These are phyloP conservation scores for Cephalotes varians DNA, from an alignment of 2,888 invertebrate species.

Conservation along the genomic window DNA sequence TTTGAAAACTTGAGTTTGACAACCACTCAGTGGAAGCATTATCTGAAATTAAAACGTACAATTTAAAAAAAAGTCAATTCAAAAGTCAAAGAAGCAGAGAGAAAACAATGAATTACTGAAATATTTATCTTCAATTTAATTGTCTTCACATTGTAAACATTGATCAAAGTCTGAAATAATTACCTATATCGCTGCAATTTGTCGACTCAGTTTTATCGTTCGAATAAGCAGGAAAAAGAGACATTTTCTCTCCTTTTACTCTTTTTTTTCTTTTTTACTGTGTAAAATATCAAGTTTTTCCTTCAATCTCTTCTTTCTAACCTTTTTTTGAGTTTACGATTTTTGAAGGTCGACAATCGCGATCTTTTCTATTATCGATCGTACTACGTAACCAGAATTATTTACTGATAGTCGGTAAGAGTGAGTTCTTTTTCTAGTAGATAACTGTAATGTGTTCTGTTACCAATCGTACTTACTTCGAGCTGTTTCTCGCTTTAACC, in stretches of 20 bases:
- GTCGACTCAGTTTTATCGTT: constrained; percentile 33
- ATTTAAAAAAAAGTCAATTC: too few relatives aligned
- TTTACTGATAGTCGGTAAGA: neutral
- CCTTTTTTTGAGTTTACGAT: neutral
- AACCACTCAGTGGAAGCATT: constrained; percentile 73
- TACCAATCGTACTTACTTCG: neutral
- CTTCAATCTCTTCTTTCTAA: neutral
- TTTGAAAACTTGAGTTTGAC: constrained; percentile 85
- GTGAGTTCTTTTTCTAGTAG: neutral
- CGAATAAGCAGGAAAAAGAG: constrained; percentile 86
- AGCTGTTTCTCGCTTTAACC: neutral
- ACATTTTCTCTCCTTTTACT: constrained; percentile 78
- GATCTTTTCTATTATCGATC: too few relatives aligned
- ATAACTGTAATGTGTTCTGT: neutral
- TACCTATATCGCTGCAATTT: neutral
- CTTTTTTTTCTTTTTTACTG: neutral
- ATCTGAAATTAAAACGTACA: constrained; percentile 58
- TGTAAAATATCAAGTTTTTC: neutral
- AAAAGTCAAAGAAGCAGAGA: neutral
- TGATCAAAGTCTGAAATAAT: constrained; percentile 35
- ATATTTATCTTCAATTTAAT: neutral
- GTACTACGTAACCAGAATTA: too few relatives aligned
- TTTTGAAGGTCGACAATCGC: neutral
- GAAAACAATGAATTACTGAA: neutral
- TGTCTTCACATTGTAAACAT: neutral